Base-by-base conservation (phyloP, 2,888 invertebrate genomes). In the Poecilobothrus nobilitatus region DNA sequence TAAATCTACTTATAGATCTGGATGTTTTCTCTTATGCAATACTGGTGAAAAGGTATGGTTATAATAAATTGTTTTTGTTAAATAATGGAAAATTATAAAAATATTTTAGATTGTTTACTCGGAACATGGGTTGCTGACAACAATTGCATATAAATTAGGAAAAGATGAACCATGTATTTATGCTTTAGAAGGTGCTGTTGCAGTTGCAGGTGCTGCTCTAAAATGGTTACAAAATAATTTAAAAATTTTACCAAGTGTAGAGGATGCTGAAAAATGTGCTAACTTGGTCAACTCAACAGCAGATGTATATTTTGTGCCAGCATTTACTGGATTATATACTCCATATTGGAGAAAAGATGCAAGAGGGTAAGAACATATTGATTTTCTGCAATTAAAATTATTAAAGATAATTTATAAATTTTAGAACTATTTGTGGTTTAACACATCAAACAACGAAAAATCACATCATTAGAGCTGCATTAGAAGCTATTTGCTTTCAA, bases 311-410 rank as follows among this genome's bases (percentile, higher is more conserved):
- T 98, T 99, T 81, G 98, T 99, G 34, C 98, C 98, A 0, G 97
- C 97, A 0, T 97, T 99, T 80, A 94, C 92, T 65, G 99, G 98
- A 0, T 83, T 99, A 0, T 98, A 95, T 81, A 97, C 98, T 68
- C 99, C 99, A 0, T 95, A 98, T 78, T 99, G 98, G 98, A 88
- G 96, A 77, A 91, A 94, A 76, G 95, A 97, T 80, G 99, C 99
- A 0, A 86, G 96, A 79, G 96, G 95, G 91, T 88, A 76, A 76
- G 8, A 21, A 27, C 2, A 15, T 22, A 63, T 63, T 21, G 15
- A 63, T 2, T 22, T 6, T 12, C 5, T 61, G 12, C 5, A 61
- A 8, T 34, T 34, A 34, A 7, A 34, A 34, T 34, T 34, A 34
- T 62, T 8, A 62, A 33, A 65, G 20, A 62, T 21, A 62, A 62